Evolutionary conservation across 2,113 vertebrate species (phyloP).

Genomic region (Syngnathoides biaculeatus): DNA sequence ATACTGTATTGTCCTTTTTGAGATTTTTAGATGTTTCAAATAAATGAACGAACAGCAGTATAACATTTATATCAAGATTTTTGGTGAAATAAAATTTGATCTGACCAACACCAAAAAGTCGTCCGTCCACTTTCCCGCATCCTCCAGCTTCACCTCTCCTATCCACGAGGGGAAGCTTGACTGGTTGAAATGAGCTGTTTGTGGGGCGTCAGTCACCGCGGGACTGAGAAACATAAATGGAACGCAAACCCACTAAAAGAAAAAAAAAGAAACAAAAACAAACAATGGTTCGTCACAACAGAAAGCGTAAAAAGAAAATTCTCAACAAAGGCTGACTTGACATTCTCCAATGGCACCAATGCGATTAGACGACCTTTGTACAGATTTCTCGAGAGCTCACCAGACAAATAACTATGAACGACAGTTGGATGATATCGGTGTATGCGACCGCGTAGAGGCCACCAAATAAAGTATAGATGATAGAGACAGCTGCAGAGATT

Average conservation of each 20-base stretch:
- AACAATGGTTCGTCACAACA: background rate
- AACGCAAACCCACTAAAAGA: constrained; percentile 69
- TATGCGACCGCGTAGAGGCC: constrained; percentile 81
- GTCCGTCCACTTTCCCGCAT: constrained; percentile 71
- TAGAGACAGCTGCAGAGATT: constrained; percentile 71
- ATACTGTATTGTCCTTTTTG: no score
- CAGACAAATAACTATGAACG: constrained; percentile 73
- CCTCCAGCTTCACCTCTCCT: constrained; percentile 40
- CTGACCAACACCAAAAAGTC: constrained; percentile 73
- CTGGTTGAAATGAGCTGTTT: constrained; percentile 44
- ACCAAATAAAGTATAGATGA: constrained; percentile 72
- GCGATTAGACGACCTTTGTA: background rate
- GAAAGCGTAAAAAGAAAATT: background rate
- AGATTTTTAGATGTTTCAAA: no score
- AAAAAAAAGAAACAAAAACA: constrained; percentile 7
- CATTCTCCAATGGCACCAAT: background rate
- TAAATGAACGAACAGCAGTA: no score
- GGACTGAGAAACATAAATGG: constrained; percentile 72
- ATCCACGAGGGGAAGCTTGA: constrained; percentile 20
- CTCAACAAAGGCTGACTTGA: background rate
- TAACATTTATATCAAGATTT: background rate
- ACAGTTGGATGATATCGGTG: constrained; percentile 76
- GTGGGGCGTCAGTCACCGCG: constrained; percentile 54
- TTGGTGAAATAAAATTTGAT: background rate
- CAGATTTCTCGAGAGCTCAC: constrained; percentile 54